phyloP scores from a whole-genome alignment of 1,140 invertebrate genomes.

The Manduca sexta region DNA sequence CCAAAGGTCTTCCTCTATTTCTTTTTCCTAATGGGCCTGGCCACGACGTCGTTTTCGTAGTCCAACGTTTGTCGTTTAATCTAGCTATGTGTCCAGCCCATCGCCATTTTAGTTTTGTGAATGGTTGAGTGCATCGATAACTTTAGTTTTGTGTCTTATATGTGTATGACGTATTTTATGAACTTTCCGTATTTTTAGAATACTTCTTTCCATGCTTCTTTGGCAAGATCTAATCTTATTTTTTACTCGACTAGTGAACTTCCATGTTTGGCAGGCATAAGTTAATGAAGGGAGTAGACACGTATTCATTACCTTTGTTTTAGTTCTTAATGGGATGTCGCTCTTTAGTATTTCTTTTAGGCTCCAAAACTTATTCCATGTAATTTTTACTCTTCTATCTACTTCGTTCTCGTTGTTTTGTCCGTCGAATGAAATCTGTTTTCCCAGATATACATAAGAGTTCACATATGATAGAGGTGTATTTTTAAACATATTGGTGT shows the following conservation, averaged over 20 bases:
- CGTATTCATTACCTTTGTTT: slow-evolving; percentile 9
- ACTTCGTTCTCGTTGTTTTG: slow-evolving; percentile 6
- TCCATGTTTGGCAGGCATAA: slow-evolving; percentile 11
- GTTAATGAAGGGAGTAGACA: slow-evolving; percentile 11
- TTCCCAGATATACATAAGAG: slow-evolving; percentile 2
- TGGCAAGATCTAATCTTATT: slow-evolving; percentile 7
- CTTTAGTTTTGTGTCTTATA: slow-evolving; percentile 10
- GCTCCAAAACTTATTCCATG: slow-evolving; percentile 10
- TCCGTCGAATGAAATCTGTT: slow-evolving; percentile 6
- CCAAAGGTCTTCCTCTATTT: slow-evolving; percentile 1
- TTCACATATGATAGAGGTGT: slow-evolving; percentile 2
- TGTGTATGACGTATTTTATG: neutral
- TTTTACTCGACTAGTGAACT: slow-evolving; percentile 8
- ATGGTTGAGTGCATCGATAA: slow-evolving; percentile 9
- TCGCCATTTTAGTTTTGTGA: slow-evolving; percentile 5
- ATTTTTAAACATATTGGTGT: neutral
- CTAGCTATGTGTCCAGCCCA: slow-evolving; percentile 17
- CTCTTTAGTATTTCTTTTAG: slow-evolving; percentile 9
- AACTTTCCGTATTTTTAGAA: slow-evolving; percentile 12
- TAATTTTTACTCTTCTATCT: slow-evolving; percentile 5
- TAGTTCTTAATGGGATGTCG: slow-evolving; percentile 1
- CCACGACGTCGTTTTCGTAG: slow-evolving; percentile 2
- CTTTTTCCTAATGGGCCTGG: slow-evolving; percentile 8
- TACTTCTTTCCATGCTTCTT: slow-evolving; percentile 11
- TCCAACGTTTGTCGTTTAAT: slow-evolving; percentile 12